Conservation (phyloP, 1,140 invertebrate genomes). For the Leptonema lineaticorne region DNA sequence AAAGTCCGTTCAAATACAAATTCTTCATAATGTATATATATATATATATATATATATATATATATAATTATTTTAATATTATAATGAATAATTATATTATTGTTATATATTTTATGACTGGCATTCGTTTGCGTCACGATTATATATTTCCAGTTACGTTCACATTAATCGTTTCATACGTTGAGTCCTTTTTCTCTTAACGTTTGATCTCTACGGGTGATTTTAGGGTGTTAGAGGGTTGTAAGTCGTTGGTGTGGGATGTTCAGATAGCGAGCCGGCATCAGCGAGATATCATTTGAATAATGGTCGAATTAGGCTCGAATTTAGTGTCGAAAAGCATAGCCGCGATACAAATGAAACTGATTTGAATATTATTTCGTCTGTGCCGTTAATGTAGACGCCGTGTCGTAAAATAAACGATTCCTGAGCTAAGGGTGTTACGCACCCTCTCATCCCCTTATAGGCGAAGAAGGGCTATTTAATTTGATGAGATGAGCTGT, state of each 20-base stretch:
- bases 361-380: constrained; percentile 18
- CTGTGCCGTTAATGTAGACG: neutral
- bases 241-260: no score
- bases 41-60: neutral
- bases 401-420: constrained; percentile 10
- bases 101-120: neutral
- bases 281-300: constrained; percentile 1
- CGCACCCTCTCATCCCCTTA: no score
- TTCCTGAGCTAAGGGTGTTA: no score
- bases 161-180: constrained; percentile 15
- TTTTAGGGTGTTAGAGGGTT: no score
- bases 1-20: no score
- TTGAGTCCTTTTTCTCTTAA: no score
- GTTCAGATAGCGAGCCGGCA: neutral
- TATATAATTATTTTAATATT: neutral
- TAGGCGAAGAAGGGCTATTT: neutral
- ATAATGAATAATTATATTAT: neutral
- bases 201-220: no score
- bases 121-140: neutral
- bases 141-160: constrained; percentile 15
- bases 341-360: constrained; percentile 4
- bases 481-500: constrained; percentile 13
- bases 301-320: constrained; percentile 15
- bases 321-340: constrained; percentile 5
- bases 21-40: neutral